Percentiles rank a stretch among this genome's conserved stretches.
phyloP scores from a whole-genome alignment of 2,888 invertebrate species.

The Cosmorhoe ocellata region DNA sequence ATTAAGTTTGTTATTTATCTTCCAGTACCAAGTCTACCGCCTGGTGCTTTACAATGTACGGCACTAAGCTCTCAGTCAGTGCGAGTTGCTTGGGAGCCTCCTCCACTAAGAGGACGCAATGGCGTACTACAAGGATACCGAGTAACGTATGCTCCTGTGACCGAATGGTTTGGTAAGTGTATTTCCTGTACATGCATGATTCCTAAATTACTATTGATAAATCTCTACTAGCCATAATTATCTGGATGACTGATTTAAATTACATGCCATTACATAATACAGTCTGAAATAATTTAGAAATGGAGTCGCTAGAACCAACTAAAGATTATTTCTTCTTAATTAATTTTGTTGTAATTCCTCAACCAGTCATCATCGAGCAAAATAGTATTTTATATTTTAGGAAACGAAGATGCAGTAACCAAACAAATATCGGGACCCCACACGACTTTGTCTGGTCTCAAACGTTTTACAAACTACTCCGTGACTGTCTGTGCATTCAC shows the following conservation, averaged over 20 bases:
- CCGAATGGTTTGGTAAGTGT: slow-evolving; percentile 89
- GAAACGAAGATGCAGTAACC: slow-evolving; percentile 88
- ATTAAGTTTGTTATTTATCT: slow-evolving; percentile 9
- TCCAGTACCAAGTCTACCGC: slow-evolving; percentile 92
- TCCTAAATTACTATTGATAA: too few relatives aligned
- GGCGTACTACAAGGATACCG: slow-evolving; percentile 93
- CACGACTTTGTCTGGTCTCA: slow-evolving; percentile 88
- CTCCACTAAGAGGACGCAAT: slow-evolving; percentile 90
- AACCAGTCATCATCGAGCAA: background rate
- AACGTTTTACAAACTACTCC: slow-evolving; percentile 95
- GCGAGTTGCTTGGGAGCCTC: slow-evolving; percentile 93
- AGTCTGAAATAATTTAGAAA: too few relatives aligned
- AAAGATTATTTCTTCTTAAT: too few relatives aligned
- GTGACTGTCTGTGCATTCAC: slow-evolving; percentile 95
- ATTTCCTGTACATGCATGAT: too few relatives aligned
- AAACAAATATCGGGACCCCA: slow-evolving; percentile 88
- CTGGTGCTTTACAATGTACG: slow-evolving; percentile 91
- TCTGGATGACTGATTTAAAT: too few relatives aligned
- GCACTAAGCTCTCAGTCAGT: slow-evolving; percentile 92
- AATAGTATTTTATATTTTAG: slow-evolving; percentile 56
- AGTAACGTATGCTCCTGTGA: slow-evolving; percentile 89
- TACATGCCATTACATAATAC: too few relatives aligned
- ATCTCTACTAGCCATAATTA: too few relatives aligned
- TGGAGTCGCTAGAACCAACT: too few relatives aligned
- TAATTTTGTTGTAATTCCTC: background rate